Percentiles rank a stretch among this genome's conserved stretches.
Evolutionary conservation across 92 coral and sea anemone genomes (phyloP).

Genomic region (Virgularia gustaviana): DNA sequence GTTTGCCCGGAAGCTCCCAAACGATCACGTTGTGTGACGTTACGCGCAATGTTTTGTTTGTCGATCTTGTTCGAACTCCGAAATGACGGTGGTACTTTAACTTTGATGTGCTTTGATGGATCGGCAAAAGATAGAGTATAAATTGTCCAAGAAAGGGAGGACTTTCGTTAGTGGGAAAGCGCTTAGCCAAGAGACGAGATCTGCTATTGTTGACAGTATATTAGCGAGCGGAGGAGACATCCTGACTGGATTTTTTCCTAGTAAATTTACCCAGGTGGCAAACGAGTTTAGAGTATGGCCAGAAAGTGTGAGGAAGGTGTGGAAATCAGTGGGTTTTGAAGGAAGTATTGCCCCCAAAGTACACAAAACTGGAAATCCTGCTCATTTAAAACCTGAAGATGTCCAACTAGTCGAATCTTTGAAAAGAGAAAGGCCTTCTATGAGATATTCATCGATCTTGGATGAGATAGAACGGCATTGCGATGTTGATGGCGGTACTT

Average conservation of each 20-base stretch:
- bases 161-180: slow-evolving; percentile 37
- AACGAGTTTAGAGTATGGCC: slow-evolving; percentile 37
- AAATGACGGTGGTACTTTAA: too few relatives aligned
- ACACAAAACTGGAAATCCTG: slow-evolving; percentile 55
- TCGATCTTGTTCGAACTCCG: too few relatives aligned
- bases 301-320: slow-evolving; percentile 46
- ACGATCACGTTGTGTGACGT: too few relatives aligned
- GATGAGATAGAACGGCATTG: slow-evolving; percentile 2
- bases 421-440: slow-evolving; percentile 53
- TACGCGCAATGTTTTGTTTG: too few relatives aligned
- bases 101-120: too few relatives aligned
- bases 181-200: slow-evolving; percentile 34
- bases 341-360: slow-evolving; percentile 32
- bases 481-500: slow-evolving; percentile 51
- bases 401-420: slow-evolving; percentile 47
- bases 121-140: slow-evolving; percentile 2
- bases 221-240: slow-evolving; percentile 53
- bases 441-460: neutral
- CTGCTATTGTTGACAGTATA: slow-evolving; percentile 39
- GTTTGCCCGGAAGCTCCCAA: too few relatives aligned
- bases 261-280: slow-evolving; percentile 45
- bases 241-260: slow-evolving; percentile 48
- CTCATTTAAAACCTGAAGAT: slow-evolving; percentile 55
- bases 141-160: slow-evolving; percentile 36
- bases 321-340: slow-evolving; percentile 49